phyloP scores from a whole-genome alignment of 2,113 vertebrate genomes.

The rat (Rattus norvegicus) region GRCr8 NC_086031.1:47324501-47325000 shows the following conservation, averaged over 20 bases:
- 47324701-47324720: accelerated
- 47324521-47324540: background rate
- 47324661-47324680: background rate
- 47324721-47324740: accelerated
- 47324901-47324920: conserved; percentile 21
- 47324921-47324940: background rate
- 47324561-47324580: background rate
- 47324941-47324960: background rate
- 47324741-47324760: background rate
- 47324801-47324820: conserved; percentile 79
- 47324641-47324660: background rate
- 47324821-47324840: conserved; percentile 86
- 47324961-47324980: conserved; percentile 22
- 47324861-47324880: conserved; percentile 88
- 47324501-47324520: background rate
- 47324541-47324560: background rate
- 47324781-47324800: background rate
- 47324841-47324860: conserved; percentile 85
- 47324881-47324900: conserved; percentile 32
- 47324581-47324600: background rate
- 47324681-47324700: background rate
- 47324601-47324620: background rate
- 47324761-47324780: conserved; percentile 22
- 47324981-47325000: accelerated
- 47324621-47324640: background rate